Evolutionary conservation across 2,797 vertebrate species (phyloP), one percentile per base, ranked within the genome.

Genomic region (Steatocranus sp.): DNA sequence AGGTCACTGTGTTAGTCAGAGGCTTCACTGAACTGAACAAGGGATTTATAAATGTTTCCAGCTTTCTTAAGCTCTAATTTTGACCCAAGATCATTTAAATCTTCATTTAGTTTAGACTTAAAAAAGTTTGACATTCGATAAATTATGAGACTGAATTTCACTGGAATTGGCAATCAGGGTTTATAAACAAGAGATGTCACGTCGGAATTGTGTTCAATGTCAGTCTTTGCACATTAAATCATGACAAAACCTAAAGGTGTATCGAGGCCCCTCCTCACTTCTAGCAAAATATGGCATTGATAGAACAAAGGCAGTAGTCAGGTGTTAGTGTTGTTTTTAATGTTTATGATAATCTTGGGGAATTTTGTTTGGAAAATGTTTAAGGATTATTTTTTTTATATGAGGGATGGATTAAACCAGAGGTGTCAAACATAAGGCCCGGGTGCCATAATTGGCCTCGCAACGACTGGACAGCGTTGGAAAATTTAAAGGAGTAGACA

Each of bases 141-240:
- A 88, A 84, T 87, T 1, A 91, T 86, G 53, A 87, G 3, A 56
- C 43, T 66, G 77, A 32, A 20, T 82, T 87, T 81, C 82, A 66
- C 49, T n/a, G 5, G 48, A 79, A 78, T 15, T 54, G 53, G 25
- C 8, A 54, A 17, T 54, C 53, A 15, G 14, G 25, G 14, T 54
- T 54, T 0, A 30, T 17, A 30, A 54, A 54, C 25, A 54, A 30
- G 25, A 54, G 53, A 54, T 54, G 25, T 9, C 14, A 0, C 5
- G 2, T 17, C 53, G 17, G 53, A 27, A 56, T 61, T 61, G 10
- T 61, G 17, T 34, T 61, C 30, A 61, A 3, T 8, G 30, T 61
- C 30, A 61, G 18, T n/a, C 6, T 61, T 61, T 61, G 56, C 56
- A 8, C 30, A 61, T 34, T 61, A 61, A 58, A 0, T 61, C 30